These are phyloP conservation scores for Spondyliosoma cantharus DNA, from an alignment of 2,797 vertebrate genomes.

Conservation along the genomic window DNA sequence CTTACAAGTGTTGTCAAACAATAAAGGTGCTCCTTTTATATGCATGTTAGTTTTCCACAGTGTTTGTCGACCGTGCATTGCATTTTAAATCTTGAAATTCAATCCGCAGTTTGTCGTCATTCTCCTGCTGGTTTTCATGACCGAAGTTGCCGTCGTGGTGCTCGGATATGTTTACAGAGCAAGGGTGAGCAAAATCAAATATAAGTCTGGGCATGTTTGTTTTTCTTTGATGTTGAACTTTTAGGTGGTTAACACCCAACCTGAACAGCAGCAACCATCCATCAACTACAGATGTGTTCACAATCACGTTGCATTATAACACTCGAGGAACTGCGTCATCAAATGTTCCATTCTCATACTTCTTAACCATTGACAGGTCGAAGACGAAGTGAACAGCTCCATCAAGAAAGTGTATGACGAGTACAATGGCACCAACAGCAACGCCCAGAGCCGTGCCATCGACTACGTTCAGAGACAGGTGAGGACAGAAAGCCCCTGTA, in stretches of 20 bases:
- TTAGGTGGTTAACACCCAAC: background rate
- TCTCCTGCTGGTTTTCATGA: conserved; percentile 94
- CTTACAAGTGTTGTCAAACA: background rate
- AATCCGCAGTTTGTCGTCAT: conserved; percentile 92
- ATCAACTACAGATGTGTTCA: background rate
- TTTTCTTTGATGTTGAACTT: conserved; percentile 4
- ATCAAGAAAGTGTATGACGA: conserved; percentile 93
- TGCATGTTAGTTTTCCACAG: background rate
- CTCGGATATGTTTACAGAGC: conserved; percentile 97
- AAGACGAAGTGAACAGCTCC: conserved; percentile 92
- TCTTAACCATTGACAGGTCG: conserved; percentile 84
- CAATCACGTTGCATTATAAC: background rate
- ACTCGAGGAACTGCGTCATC: background rate
- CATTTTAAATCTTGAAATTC: conserved; percentile 62
- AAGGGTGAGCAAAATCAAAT: conserved; percentile 85
- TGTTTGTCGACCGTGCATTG: background rate
- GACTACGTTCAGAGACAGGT: conserved; percentile 98
- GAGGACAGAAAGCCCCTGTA: conserved; percentile 53
- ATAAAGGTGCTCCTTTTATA: background rate
- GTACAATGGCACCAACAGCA: conserved; percentile 93
- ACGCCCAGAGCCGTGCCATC: conserved; percentile 95
- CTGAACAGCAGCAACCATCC: background rate
- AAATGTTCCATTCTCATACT: background rate
- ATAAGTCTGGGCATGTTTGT: background rate
- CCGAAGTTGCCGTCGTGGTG: conserved; percentile 94